A percentile compares a stretch with the other conserved stretches of the same genome.
Conservation (phyloP, 2,113 vertebrate genomes). For the Chrysochloris asiatica region DNA sequence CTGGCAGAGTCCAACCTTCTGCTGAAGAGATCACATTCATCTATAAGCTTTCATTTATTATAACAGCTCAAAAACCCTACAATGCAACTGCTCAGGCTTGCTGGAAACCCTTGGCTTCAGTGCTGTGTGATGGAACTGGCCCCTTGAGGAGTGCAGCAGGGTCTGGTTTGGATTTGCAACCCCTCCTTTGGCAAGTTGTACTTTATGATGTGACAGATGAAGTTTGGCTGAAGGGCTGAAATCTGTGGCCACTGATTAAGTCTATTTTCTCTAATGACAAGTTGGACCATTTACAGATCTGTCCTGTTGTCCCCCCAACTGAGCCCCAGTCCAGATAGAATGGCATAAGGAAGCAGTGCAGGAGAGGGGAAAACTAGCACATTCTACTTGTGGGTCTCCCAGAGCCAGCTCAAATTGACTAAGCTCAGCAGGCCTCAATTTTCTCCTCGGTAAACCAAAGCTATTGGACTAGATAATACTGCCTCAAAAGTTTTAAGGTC, state of each 20-base stretch:
- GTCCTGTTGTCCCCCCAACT: neutral
- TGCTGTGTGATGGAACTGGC: neutral
- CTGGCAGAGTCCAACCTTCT: neutral
- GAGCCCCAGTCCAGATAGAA: neutral
- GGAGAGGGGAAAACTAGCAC: neutral
- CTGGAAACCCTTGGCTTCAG: conserved; percentile 20
- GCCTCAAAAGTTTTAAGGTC: neutral
- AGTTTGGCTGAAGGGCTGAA: conserved; percentile 63
- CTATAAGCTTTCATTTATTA: neutral
- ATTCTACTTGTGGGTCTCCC: neutral
- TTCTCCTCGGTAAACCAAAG: neutral
- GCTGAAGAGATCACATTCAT: neutral
- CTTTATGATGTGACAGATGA: conserved; percentile 71
- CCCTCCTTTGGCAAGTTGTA: conserved; percentile 58
- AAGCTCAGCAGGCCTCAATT: neutral
- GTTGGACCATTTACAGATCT: conserved; percentile 56
- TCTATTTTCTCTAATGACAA: conserved; percentile 57
- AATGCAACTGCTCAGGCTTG: neutral
- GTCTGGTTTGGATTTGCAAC: conserved; percentile 75
- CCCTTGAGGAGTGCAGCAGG: neutral
- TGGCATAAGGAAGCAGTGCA: neutral
- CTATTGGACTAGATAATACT: neutral
- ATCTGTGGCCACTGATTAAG: conserved; percentile 51
- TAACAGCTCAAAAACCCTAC: conserved; percentile 1
- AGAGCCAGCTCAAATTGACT: neutral